Conservation (phyloP, 2,797 vertebrate species). For the Ctenochaetus hawaiiensis region DNA sequence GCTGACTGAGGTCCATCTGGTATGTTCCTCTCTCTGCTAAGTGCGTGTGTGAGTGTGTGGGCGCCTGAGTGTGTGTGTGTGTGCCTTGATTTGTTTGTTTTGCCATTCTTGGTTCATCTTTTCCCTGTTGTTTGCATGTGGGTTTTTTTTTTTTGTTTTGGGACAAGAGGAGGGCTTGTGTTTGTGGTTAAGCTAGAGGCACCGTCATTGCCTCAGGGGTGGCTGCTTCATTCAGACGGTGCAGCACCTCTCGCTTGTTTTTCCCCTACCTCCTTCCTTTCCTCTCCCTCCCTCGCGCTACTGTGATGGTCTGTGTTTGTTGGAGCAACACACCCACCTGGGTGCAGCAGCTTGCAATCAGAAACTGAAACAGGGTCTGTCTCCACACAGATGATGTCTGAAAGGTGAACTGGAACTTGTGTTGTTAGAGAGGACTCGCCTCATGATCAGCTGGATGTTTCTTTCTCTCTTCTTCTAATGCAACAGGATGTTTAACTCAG, state of each 20-base stretch:
- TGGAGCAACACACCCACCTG: constrained; percentile 71
- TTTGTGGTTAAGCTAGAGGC: constrained; percentile 73
- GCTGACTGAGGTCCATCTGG: constrained; percentile 77
- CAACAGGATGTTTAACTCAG: constrained; percentile 70
- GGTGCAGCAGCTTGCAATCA: constrained; percentile 45
- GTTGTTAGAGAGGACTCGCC: constrained; percentile 26
- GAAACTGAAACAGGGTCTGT: constrained; percentile 32
- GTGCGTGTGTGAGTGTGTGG: constrained; percentile 55
- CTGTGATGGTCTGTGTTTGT: constrained; percentile 64
- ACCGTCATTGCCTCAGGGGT: constrained; percentile 60
- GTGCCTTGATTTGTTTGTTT: constrained; percentile 73
- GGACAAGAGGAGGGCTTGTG: constrained; percentile 70
- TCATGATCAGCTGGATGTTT: constrained; percentile 37
- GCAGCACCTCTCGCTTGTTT: constrained; percentile 46
- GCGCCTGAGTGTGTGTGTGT: constrained; percentile 29
- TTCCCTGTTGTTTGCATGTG: constrained; percentile 75
- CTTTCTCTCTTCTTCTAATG: constrained; percentile 30
- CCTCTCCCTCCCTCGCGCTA: constrained; percentile 26
- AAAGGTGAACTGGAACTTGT: constrained; percentile 39
- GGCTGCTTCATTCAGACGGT: constrained; percentile 66
- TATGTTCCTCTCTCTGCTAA: constrained; percentile 61
- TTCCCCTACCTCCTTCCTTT: constrained; percentile 39
- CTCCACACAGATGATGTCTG: constrained; percentile 25
- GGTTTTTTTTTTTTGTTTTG: constrained; percentile 57
- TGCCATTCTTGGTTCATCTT: constrained; percentile 65